These are phyloP conservation scores for Lycocorax pyrrhopterus DNA, from an alignment of 2,113 vertebrate species.

Conservation along the genomic window DNA sequence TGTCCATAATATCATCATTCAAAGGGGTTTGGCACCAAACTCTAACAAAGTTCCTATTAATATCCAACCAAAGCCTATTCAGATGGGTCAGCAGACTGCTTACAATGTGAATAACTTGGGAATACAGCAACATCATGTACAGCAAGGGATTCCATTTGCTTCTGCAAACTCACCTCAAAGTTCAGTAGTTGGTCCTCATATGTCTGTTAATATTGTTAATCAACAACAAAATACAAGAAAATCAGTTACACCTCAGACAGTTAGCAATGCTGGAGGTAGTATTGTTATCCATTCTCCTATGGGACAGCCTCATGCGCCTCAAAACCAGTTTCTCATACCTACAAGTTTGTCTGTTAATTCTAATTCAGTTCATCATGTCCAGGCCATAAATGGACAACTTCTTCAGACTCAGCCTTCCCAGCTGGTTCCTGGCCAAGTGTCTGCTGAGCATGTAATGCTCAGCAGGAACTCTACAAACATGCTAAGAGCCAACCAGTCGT, in stretches of 20 bases:
- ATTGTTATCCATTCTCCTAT: conserved; percentile 84
- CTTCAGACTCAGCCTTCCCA: conserved; percentile 80
- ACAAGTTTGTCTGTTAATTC: conserved; percentile 84
- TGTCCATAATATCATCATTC: conserved; percentile 97
- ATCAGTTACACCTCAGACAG: conserved; percentile 72
- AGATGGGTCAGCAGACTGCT: conserved; percentile 85
- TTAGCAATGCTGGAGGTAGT: conserved; percentile 71
- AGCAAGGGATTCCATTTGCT: conserved; percentile 77
- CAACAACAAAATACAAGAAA: conserved; percentile 78
- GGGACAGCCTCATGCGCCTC: conserved; percentile 82
- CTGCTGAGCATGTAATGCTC: conserved; percentile 78
- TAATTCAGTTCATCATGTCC: conserved; percentile 83
- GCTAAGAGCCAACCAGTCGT: conserved; percentile 78
- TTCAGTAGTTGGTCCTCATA: conserved; percentile 75
- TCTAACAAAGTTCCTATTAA: conserved; percentile 82
- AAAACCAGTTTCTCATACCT: conserved; percentile 90
- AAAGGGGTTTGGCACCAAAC: conserved; percentile 86
- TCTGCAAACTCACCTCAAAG: conserved; percentile 76
- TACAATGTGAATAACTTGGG: conserved; percentile 85
- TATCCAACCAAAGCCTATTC: conserved; percentile 95
- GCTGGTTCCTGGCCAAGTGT: conserved; percentile 73
- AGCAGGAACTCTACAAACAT: conserved; percentile 76
- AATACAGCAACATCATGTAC: conserved; percentile 77
- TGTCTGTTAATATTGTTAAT: conserved; percentile 80
- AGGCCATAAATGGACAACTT: conserved; percentile 84